Evolutionary conservation across 2,888 invertebrate genomes (phyloP).

Genomic region (Leucozona laternaria): DNA sequence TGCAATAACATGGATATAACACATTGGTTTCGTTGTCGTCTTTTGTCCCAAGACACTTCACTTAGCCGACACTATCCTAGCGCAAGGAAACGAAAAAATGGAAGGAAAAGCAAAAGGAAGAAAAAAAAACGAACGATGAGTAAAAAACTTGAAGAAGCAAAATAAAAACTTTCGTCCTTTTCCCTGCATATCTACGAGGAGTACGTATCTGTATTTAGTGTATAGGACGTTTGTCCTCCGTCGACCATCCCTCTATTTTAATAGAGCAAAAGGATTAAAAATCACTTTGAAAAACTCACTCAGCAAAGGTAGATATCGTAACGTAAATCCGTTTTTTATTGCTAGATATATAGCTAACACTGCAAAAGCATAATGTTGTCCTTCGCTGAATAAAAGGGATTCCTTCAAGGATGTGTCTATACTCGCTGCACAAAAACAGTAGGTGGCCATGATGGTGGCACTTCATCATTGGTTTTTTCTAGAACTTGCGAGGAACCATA

Average conservation of each 20-base stretch:
- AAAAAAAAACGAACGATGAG: slow-evolving; percentile 26
- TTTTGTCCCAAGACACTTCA: slow-evolving; percentile 67
- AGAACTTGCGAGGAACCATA: background rate
- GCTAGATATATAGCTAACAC: slow-evolving; percentile 2
- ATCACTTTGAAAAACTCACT: slow-evolving; percentile 72
- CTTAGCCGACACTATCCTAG: slow-evolving; percentile 55
- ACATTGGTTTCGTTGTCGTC: slow-evolving; percentile 54
- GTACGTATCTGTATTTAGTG: too few species aligned
- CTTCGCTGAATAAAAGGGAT: slow-evolving; percentile 39
- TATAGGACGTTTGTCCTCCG: background rate
- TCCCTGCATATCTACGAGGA: background rate
- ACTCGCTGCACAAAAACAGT: too few species aligned
- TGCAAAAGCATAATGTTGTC: slow-evolving; percentile 48
- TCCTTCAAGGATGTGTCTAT: slow-evolving; percentile 50
- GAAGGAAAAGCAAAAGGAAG: slow-evolving; percentile 9
- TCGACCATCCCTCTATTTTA: slow-evolving; percentile 50
- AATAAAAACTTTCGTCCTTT: slow-evolving; percentile 38
- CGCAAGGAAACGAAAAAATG: slow-evolving; percentile 20
- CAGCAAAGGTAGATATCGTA: slow-evolving; percentile 73
- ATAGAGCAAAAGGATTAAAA: slow-evolving; percentile 75
- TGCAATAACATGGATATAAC: slow-evolving; percentile 59
- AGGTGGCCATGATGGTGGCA: slow-evolving; percentile 45
- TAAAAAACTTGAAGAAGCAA: slow-evolving; percentile 49
- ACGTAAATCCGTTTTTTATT: slow-evolving; percentile 75
- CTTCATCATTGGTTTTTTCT: slow-evolving; percentile 56